Percentiles rank a stretch among this genome's conserved stretches.
These are phyloP conservation scores for Caloenas nicobarica DNA, from an alignment of 2,113 vertebrate genomes.

Conservation along the genomic window DNA sequence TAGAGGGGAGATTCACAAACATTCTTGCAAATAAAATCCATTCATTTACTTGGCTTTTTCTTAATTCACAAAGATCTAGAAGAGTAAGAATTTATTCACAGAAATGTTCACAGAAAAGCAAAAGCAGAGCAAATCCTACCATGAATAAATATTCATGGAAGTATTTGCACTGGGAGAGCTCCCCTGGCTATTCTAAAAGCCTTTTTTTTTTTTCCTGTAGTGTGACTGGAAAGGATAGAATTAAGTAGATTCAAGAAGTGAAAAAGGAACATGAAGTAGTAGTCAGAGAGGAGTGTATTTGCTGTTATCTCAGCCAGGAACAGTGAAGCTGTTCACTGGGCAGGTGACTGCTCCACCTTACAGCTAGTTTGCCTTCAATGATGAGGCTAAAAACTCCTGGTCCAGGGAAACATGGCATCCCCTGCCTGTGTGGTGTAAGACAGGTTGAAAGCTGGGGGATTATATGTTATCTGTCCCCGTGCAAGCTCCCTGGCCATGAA, in stretches of 20 bases:
- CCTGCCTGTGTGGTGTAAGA: background rate
- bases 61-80: conserved; percentile 22
- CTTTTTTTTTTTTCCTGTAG: background rate
- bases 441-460: background rate
- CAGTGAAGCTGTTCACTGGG: background rate
- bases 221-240: conserved; percentile 4
- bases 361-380: background rate
- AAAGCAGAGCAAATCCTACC: conserved; percentile 39
- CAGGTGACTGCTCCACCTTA: background rate
- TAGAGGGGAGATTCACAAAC: background rate
- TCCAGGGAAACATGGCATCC: background rate
- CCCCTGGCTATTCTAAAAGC: conserved; percentile 29
- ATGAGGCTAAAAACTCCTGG: background rate
- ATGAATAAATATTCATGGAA: conserved; percentile 60
- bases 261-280: background rate
- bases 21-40: conserved; percentile 34
- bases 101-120: conserved; percentile 26
- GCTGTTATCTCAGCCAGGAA: background rate
- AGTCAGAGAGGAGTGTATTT: background rate
- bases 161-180: conserved; percentile 29
- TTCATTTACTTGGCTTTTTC: conserved; percentile 8
- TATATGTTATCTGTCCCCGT: background rate
- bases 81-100: conserved; percentile 45
- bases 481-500: background rate
- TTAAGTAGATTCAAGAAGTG: conserved; percentile 20